Evolutionary conservation across 2,888 invertebrate species (phyloP).

Genomic region (Drosophila nigritarsus): DNA sequence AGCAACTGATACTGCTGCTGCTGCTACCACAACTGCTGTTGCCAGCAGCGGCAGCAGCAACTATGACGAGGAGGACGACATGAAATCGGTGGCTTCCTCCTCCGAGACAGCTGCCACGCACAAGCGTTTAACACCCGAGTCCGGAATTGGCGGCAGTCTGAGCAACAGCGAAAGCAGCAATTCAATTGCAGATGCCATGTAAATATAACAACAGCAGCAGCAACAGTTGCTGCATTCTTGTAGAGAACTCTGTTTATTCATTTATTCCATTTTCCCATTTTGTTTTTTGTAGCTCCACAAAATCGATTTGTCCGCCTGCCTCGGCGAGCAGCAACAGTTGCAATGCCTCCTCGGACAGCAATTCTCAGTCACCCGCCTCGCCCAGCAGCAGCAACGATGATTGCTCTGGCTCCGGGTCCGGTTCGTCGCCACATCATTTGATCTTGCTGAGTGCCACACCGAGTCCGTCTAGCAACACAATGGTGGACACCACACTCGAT

Average conservation of each 20-base stretch:
- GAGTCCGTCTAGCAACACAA: slow-evolving; percentile 47
- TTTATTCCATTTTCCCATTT: neutral
- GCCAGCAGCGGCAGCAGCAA: slow-evolving; percentile 55
- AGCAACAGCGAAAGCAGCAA: slow-evolving; percentile 81
- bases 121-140: slow-evolving; percentile 81
- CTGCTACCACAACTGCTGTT: slow-evolving; percentile 1
- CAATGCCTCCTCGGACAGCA: slow-evolving; percentile 85
- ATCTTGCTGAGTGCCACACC: slow-evolving; percentile 82
- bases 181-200: slow-evolving; percentile 75
- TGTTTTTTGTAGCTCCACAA: slow-evolving; percentile 47
- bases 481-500: slow-evolving; percentile 84
- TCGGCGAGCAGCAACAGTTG: slow-evolving; percentile 75
- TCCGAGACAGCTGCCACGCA: slow-evolving; percentile 64
- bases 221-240: slow-evolving; percentile 1
- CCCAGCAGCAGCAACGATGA: slow-evolving; percentile 46
- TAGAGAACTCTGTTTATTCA: neutral
- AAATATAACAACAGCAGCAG: slow-evolving; percentile 39
- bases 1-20: slow-evolving; percentile 1
- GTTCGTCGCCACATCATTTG: slow-evolving; percentile 66
- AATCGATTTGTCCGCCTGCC: slow-evolving; percentile 75
- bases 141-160: slow-evolving; percentile 82
- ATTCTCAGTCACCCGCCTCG: slow-evolving; percentile 85
- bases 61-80: slow-evolving; percentile 70
- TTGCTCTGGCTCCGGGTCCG: slow-evolving; percentile 23
- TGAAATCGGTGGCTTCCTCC: slow-evolving; percentile 61